Conservation (phyloP, 1,140 invertebrate species). For the Vanessa tameamea region DNA sequence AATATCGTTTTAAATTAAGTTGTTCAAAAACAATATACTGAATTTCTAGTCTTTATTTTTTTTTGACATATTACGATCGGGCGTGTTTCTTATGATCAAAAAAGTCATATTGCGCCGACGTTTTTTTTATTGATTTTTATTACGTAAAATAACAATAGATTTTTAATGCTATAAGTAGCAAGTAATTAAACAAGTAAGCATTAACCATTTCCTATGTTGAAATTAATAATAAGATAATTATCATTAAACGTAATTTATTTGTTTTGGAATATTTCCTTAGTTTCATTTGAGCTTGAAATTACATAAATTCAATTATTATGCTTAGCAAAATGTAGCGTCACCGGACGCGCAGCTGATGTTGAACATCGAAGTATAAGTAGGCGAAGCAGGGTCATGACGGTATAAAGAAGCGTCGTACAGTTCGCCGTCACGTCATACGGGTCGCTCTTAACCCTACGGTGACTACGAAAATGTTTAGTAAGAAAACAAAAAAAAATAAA, state of each 20-base stretch:
- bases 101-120: neutral
- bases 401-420: too few relatives aligned
- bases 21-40: neutral
- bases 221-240: slow-evolving; percentile 15
- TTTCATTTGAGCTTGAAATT: neutral
- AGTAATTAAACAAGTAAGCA: slow-evolving; percentile 5
- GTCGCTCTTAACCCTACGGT: too few relatives aligned
- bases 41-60: neutral
- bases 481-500: too few relatives aligned
- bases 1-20: neutral
- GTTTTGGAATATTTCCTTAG: neutral
- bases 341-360: too few relatives aligned
- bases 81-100: neutral
- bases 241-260: neutral
- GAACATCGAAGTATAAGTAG: too few relatives aligned
- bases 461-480: too few relatives aligned
- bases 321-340: too few relatives aligned
- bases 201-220: slow-evolving; percentile 23
- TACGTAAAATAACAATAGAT: neutral
- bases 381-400: too few relatives aligned
- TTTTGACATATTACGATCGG: neutral
- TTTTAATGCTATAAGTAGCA: slow-evolving; percentile 11
- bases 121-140: neutral
- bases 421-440: too few relatives aligned
- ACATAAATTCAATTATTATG: too few relatives aligned